Conservation (phyloP, 1,140 invertebrate species). For the Dolichoris vasculosae region DNA sequence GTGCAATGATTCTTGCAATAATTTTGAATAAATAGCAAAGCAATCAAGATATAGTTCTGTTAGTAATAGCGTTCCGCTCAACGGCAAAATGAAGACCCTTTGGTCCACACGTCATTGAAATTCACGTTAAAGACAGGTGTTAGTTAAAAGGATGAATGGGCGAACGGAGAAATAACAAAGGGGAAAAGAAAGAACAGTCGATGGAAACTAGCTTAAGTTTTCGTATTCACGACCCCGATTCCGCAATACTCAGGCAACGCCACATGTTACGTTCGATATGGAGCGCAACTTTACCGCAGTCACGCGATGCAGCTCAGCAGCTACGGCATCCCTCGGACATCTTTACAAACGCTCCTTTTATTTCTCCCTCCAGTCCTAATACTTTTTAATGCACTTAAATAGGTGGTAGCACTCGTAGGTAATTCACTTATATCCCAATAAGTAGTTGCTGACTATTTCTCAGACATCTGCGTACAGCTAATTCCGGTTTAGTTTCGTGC, state of each 20-base stretch:
- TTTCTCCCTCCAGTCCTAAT: neutral
- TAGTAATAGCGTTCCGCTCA: neutral
- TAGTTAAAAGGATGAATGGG: too few relatives aligned
- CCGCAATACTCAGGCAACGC: neutral
- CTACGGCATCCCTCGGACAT: neutral
- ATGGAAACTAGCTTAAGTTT: neutral
- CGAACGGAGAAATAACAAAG: too few relatives aligned
- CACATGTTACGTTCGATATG: neutral
- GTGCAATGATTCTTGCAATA: neutral
- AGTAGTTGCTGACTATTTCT: neutral
- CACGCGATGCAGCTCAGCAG: constrained; percentile 30
- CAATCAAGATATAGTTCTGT: constrained; percentile 4
- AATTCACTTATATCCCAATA: too few relatives aligned
- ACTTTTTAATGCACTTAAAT: neutral
- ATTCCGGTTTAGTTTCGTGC: neutral
- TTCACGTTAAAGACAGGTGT: too few relatives aligned
- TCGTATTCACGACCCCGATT: constrained; percentile 46
- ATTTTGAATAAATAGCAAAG: constrained; percentile 11
- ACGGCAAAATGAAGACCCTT: neutral
- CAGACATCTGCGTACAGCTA: neutral
- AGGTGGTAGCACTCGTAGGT: too few relatives aligned
- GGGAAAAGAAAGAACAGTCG: neutral
- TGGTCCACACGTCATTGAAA: neutral
- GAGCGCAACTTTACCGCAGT: constrained; percentile 35
- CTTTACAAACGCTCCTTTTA: neutral